Evolutionary conservation across 2,888 invertebrate species (phyloP).

Genomic region (Epistrophe eligans): DNA sequence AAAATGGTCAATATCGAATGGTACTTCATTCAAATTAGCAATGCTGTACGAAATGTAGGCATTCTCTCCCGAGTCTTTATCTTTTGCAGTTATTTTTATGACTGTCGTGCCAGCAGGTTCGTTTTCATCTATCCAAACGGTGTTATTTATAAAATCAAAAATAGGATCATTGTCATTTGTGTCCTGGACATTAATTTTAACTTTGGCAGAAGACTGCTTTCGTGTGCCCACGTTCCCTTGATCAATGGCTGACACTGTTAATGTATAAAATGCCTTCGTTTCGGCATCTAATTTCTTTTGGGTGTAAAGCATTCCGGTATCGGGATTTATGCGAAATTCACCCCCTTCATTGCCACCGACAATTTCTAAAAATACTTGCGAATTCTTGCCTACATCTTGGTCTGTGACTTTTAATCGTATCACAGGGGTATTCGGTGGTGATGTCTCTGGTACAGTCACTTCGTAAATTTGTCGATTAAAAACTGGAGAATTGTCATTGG

Average conservation of each 20-base stretch:
- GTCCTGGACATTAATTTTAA: conserved; percentile 94
- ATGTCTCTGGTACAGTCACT: conserved; percentile 93
- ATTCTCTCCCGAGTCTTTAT: conserved; percentile 96
- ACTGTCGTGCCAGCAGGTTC: conserved; percentile 93
- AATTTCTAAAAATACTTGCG: conserved; percentile 93
- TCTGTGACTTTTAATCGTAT: conserved; percentile 94
- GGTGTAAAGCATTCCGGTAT: conserved; percentile 95
- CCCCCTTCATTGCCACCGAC: conserved; percentile 96
- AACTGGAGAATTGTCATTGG: conserved; percentile 94
- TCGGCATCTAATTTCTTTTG: conserved; percentile 93
- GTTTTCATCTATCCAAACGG: conserved; percentile 93
- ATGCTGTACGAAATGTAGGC: conserved; percentile 97
- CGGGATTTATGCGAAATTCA: conserved; percentile 93
- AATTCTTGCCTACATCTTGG: conserved; percentile 92
- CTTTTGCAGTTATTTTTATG: conserved; percentile 92
- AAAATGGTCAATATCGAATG: conserved; percentile 98
- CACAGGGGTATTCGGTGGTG: conserved; percentile 94
- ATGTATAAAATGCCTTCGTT: conserved; percentile 91
- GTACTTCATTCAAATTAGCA: conserved; percentile 94
- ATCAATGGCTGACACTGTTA: conserved; percentile 95
- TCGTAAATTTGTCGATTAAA: conserved; percentile 95
- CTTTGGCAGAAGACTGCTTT: conserved; percentile 95
- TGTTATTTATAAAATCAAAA: conserved; percentile 89
- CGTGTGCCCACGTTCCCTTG: conserved; percentile 92
- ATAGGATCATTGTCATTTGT: conserved; percentile 97